phyloP scores from a whole-genome alignment of 1,140 invertebrate species.

The Orussus abietinus region DNA sequence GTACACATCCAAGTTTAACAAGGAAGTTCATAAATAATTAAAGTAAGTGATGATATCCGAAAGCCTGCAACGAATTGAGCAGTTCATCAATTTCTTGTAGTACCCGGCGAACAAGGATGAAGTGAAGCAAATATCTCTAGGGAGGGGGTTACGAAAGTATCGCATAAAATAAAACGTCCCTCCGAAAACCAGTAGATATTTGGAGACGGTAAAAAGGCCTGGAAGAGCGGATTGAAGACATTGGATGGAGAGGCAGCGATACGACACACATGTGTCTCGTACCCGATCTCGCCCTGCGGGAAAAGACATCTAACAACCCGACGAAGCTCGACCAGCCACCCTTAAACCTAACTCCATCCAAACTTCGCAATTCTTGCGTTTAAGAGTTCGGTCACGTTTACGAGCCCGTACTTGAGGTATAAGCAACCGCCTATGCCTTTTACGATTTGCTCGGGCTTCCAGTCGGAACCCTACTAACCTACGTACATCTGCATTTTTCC shows the following conservation, averaged over 20 bases:
- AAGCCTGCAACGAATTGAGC: no score
- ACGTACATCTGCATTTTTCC: no score
- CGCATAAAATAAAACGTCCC: no score
- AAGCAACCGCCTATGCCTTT: neutral
- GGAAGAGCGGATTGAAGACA: neutral
- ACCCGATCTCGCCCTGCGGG: conserved; percentile 12
- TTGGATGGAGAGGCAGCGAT: conserved; percentile 6
- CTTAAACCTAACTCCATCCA: conserved; percentile 27
- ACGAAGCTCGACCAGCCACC: conserved; percentile 18
- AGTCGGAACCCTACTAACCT: no score
- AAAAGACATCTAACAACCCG: conserved; percentile 16
- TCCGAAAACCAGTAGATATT: no score
- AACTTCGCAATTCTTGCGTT: conserved; percentile 25
- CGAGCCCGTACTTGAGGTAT: conserved; percentile 16
- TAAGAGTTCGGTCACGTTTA: conserved; percentile 37
- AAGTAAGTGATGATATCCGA: no score
- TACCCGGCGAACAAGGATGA: neutral
- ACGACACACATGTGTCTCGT: conserved; percentile 19
- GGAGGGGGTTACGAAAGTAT: no score
- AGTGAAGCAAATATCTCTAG: conserved; percentile 4
- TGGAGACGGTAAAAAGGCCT: no score
- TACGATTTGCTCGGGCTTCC: neutral
- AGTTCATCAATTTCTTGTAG: no score
- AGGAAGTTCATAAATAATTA: no score
- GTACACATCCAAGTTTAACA: no score